A percentile compares a stretch with the other conserved stretches of the same genome.
These are phyloP conservation scores for Cydia strobilella DNA, from an alignment of 1,140 invertebrate species.

Conservation along the genomic window DNA sequence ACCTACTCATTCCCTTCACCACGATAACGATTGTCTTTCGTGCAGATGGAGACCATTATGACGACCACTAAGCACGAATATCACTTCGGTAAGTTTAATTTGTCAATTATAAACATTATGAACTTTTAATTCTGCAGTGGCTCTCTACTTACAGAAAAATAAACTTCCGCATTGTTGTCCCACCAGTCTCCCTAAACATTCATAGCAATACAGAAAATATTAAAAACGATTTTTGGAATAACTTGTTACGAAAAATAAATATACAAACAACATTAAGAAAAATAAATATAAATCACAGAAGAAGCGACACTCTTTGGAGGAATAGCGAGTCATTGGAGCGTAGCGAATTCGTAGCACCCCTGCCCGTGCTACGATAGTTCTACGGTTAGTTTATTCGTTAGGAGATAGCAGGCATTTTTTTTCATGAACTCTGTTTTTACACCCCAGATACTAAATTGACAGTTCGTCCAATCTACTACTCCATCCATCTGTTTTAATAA, in stretches of 20 bases:
- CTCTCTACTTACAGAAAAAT: background rate
- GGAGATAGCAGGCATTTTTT: background rate
- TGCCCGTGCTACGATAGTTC: slow-evolving; percentile 12
- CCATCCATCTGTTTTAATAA: too few relatives aligned
- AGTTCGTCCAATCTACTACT: too few relatives aligned
- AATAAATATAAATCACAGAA: background rate
- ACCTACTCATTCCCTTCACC: background rate
- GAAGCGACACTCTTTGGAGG: background rate
- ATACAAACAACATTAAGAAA: background rate
- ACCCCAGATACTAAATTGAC: too few relatives aligned
- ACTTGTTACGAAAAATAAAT: too few relatives aligned
- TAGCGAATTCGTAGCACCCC: slow-evolving; percentile 29
- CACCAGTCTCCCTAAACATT: background rate
- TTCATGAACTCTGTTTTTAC: background rate
- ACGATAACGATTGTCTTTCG: background rate
- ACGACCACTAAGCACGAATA: slow-evolving; percentile 58
- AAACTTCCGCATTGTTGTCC: background rate
- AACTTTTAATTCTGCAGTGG: background rate
- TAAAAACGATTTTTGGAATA: background rate
- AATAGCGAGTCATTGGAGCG: slow-evolving; percentile 3
- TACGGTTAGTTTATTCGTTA: slow-evolving; percentile 11
- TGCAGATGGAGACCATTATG: slow-evolving; percentile 45
- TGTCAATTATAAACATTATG: background rate
- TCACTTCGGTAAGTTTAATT: slow-evolving; percentile 61
- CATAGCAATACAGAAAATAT: background rate